phyloP scores from a whole-genome alignment of 2,888 invertebrate genomes.

The Caenorhabditis sinica region DNA sequence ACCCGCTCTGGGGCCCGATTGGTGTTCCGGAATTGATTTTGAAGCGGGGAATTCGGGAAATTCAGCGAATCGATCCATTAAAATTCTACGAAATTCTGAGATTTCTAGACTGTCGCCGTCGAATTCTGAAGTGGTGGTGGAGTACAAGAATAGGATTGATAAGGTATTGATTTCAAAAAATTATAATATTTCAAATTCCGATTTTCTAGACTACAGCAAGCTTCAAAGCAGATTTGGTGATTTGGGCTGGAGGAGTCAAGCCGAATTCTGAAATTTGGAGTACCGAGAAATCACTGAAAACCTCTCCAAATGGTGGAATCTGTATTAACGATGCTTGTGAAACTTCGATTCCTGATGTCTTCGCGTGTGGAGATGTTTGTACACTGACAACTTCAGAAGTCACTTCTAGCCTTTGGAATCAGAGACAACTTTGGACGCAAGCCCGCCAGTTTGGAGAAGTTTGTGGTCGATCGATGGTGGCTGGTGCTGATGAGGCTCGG shows the following conservation, averaged over 20 bases:
- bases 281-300: conserved; percentile 53
- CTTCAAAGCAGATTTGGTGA: conserved; percentile 92
- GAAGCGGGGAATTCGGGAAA: conserved; percentile 21
- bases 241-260: conserved; percentile 96
- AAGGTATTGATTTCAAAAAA: conserved; percentile 9
- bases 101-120: no score
- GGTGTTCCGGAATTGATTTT: conserved; percentile 86
- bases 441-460: conserved; percentile 97
- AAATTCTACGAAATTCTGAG: conserved; percentile 30
- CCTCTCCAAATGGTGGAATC: conserved; percentile 89
- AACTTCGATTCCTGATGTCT: conserved; percentile 90
- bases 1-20: conserved; percentile 97
- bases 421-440: conserved; percentile 98
- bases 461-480: conserved; percentile 92
- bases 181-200: not conserved
- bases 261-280: conserved; percentile 84
- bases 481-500: conserved; percentile 76
- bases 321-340: conserved; percentile 92
- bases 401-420: conserved; percentile 87
- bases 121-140: not conserved
- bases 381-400: conserved; percentile 89
- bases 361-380: conserved; percentile 97
- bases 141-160: conserved; percentile 14
- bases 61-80: not conserved
- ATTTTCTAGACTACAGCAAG: conserved; percentile 20